Evolutionary conservation across 2,113 vertebrate species (phyloP), one percentile per base, ranked within the genome.

Genomic region (Lates calcarifer): DNA sequence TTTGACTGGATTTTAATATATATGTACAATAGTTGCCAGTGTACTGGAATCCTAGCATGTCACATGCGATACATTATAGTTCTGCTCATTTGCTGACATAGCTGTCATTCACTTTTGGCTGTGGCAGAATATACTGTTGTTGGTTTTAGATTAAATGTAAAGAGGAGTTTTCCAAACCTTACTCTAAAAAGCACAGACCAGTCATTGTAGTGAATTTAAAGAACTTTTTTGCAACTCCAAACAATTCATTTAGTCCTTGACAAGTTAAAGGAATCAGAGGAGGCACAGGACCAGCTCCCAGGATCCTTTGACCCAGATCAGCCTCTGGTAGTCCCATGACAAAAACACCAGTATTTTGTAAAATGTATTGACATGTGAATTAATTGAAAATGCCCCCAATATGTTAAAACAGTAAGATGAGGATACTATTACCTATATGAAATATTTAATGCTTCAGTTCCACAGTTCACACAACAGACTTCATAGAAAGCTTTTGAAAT

Each of bases 1-100:
- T 87, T 70, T 88, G 12, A 60, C 45, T 49, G 57, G 74, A 60
- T 69, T 12, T 62, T 29, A 22, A 22, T 1, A 55, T 37, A 62
- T 20, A 43, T 37, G 63, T 20, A 43, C 41, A 63, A 33, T 81
- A 26, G 22, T 61, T 72, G 43, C 74, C 58, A 26, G 28, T 41
- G 4, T 56, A 39, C 13, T 24, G 26, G 26, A 29, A 20, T 11
- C 12, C 74, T 11, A 20, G 20, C 8, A 24, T 35, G 31, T 70
- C 70, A 66, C 58, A 47, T 75, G 60, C 53, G 22, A 61, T 62
- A 31, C 17, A 58, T 49, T 4, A 55, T 28, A 57, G 10, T 77
- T 71, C 31, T 10, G 18, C 37, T 55, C 9, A 8, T 33, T 26
- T 70, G 28, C 41, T 35, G 51, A 26, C 56, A 53, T 33, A 78